phyloP scores from a whole-genome alignment of 2,797 vertebrate species.

The Diglossa cyanea region DNA sequence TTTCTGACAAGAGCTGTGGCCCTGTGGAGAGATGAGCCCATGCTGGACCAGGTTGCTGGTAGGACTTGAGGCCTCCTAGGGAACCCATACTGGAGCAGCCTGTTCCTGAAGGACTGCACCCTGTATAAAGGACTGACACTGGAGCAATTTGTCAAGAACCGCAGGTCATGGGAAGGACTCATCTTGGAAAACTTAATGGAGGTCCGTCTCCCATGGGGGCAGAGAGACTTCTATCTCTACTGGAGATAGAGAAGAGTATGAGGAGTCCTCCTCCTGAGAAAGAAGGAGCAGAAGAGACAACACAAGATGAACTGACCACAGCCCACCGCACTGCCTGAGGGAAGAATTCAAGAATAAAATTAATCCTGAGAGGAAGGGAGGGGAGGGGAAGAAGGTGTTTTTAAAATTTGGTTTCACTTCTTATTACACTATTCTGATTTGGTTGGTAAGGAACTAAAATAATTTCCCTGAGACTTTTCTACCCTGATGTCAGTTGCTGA shows the following conservation, averaged over 20 bases:
- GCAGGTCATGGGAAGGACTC: background rate
- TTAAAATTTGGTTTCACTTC: background rate
- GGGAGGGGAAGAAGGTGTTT: accelerated
- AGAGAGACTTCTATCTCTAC: no score
- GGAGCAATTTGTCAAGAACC: background rate
- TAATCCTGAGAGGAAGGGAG: background rate
- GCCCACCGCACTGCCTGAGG: accelerated
- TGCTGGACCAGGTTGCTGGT: background rate
- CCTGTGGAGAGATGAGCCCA: background rate
- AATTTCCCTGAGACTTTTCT: background rate
- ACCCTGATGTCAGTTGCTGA: background rate
- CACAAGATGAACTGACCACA: background rate
- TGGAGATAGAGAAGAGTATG: background rate
- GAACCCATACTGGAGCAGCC: background rate
- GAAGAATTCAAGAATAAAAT: background rate
- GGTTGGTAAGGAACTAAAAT: background rate
- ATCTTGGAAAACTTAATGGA: background rate
- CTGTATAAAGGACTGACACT: background rate
- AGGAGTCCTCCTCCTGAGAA: background rate
- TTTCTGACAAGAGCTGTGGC: background rate
- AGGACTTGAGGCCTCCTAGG: background rate
- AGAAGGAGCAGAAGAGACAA: background rate
- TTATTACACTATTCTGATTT: background rate
- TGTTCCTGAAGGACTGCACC: background rate
- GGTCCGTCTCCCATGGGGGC: accelerated